These are phyloP conservation scores for Tachypleus tridentatus DNA, from an alignment of 1,140 invertebrate species.

Conservation along the genomic window DNA sequence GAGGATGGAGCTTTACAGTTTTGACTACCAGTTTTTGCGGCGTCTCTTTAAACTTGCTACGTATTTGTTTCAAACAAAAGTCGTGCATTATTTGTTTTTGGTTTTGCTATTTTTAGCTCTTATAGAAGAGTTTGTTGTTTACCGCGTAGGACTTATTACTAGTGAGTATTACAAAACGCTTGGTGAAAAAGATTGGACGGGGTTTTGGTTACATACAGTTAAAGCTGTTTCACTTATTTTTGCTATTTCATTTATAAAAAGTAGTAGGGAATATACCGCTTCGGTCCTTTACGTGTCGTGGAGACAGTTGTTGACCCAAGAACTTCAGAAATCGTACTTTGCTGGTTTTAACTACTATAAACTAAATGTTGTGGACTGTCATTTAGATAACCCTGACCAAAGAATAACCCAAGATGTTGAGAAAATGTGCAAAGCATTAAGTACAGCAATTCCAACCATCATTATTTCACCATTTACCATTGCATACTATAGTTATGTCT, in stretches of 20 bases:
- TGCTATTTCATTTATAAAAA: conserved; percentile 38
- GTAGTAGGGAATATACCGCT: conserved; percentile 33
- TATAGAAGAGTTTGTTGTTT: conserved; percentile 40
- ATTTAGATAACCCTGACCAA: conserved; percentile 46
- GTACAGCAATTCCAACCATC: conserved; percentile 37
- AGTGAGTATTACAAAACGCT: conserved; percentile 42
- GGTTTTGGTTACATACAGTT: conserved; percentile 34
- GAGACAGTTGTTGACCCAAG: conserved; percentile 34
- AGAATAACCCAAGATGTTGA: conserved; percentile 47
- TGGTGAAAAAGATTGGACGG: conserved; percentile 36
- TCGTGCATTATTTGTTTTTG: background rate
- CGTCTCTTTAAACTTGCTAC: too few relatives aligned
- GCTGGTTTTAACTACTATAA: conserved; percentile 38
- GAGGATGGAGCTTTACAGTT: too few relatives aligned
- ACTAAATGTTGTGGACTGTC: conserved; percentile 38
- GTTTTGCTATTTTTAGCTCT: conserved; percentile 20
- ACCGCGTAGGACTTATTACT: conserved; percentile 41
- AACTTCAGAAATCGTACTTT: conserved; percentile 41
- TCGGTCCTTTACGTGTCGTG: conserved; percentile 39
- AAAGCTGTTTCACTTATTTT: conserved; percentile 36
- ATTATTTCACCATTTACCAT: conserved; percentile 45
- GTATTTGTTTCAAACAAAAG: too few relatives aligned
- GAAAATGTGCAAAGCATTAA: conserved; percentile 38
- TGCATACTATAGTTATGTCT: conserved; percentile 40
- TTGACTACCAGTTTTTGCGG: too few relatives aligned